phyloP scores from a whole-genome alignment of 2,797 vertebrate species.

The Sciaenops ocellatus region DNA sequence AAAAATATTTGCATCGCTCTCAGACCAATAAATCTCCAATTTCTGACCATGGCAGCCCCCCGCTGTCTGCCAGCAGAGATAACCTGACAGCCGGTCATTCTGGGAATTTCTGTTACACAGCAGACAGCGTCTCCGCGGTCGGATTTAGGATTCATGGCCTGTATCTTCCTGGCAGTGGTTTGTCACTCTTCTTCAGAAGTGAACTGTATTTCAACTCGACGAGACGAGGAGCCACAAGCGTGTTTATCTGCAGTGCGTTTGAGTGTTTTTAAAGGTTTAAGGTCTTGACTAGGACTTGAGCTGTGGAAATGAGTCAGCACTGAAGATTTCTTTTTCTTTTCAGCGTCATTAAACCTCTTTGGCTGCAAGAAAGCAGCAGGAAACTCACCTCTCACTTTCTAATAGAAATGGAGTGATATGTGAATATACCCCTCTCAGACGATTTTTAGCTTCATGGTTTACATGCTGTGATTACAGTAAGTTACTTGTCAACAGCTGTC shows the following conservation, averaged over 20 bases:
- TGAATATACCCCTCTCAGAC: neutral
- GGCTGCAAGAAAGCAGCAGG: neutral
- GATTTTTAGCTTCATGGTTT: neutral
- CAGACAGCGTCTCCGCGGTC: neutral
- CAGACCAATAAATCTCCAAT: conserved; percentile 2
- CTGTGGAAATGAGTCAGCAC: neutral
- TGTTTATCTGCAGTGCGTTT: neutral
- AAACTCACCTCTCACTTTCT: neutral
- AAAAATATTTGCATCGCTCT: conserved; percentile 4
- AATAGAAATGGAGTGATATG: no score
- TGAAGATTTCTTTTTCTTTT: neutral
- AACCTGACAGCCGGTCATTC: conserved; percentile 33
- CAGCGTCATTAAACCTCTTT: conserved; percentile 8
- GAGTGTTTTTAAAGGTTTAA: conserved; percentile 2
- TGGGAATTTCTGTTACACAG: neutral
- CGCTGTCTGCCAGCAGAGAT: neutral
- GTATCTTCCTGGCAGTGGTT: conserved; percentile 14
- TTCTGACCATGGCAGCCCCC: neutral
- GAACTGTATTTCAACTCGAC: conserved; percentile 37
- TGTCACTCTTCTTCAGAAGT: conserved; percentile 31
- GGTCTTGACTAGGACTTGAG: neutral
- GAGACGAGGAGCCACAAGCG: conserved; percentile 12
- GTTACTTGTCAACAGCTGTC: no score
- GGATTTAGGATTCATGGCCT: conserved; percentile 20
- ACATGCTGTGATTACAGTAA: no score